Conservation (phyloP, 1,140 invertebrate species). For the Phymorhynchus buccinoides region DNA sequence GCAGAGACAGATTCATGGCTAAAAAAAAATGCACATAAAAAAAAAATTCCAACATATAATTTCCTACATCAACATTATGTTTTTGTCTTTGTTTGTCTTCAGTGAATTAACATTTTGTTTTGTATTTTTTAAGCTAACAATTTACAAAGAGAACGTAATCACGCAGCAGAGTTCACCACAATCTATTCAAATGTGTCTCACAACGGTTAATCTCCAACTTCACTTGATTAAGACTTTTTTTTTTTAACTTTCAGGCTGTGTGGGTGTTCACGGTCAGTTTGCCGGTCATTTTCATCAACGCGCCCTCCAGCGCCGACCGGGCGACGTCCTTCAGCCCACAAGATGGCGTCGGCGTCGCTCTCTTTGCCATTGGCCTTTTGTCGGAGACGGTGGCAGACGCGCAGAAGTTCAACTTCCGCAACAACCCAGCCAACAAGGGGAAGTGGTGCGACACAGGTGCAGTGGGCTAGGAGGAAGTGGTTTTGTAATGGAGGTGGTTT, state of each 20-base stretch:
- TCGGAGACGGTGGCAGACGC: conserved; percentile 92
- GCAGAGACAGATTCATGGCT: no score
- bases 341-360: conserved; percentile 82
- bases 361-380: conserved; percentile 88
- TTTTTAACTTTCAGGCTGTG: conserved; percentile 79
- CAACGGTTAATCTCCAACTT: no score
- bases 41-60: no score
- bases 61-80: no score
- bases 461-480: background rate
- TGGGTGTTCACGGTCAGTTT: conserved; percentile 95
- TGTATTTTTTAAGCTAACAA: no score
- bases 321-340: conserved; percentile 51
- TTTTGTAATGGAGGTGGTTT: no score
- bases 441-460: conserved; percentile 90
- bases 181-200: no score
- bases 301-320: conserved; percentile 79
- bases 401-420: conserved; percentile 91
- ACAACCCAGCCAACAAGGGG: conserved; percentile 88
- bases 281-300: conserved; percentile 92
- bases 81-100: no score
- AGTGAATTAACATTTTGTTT: no score
- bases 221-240: background rate
- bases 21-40: no score
- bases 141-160: no score
- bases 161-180: no score